Evolutionary conservation across 2,888 invertebrate species (phyloP).

Genomic region (Laothoe populi): DNA sequence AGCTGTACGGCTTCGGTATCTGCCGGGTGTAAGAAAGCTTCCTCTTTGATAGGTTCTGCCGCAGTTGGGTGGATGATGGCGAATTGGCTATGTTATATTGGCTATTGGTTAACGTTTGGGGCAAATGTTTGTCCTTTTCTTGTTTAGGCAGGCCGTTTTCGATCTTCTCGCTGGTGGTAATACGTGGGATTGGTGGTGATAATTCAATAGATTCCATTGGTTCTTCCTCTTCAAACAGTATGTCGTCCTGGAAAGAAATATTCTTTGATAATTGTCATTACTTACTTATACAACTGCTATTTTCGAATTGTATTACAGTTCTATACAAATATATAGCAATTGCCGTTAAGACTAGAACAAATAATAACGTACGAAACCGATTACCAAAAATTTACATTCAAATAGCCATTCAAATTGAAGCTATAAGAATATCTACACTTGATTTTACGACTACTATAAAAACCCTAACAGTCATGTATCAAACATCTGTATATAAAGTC

Average conservation of each 20-base stretch:
- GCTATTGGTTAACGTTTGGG: conserved; percentile 48
- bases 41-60: conserved; percentile 65
- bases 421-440: too few species aligned
- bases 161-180: conserved; percentile 41
- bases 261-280: not conserved
- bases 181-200: conserved; percentile 30
- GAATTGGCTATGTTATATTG: conserved; percentile 48
- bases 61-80: conserved; percentile 54
- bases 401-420: too few species aligned
- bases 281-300: not conserved
- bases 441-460: too few species aligned
- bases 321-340: too few species aligned
- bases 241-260: conserved; percentile 69
- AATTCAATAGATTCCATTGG: conserved; percentile 58
- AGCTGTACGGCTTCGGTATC: conserved; percentile 80
- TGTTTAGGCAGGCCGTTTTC: conserved; percentile 46
- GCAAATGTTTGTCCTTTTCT: conserved; percentile 45
- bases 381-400: not conserved
- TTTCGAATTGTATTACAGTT: not conserved
- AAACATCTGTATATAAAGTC: too few species aligned
- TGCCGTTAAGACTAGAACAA: not conserved
- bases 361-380: not conserved
- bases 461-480: too few species aligned
- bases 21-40: conserved; percentile 68
- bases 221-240: conserved; percentile 74